Conservation (phyloP, 2,797 vertebrate species). For the Limosa lapponica region DNA sequence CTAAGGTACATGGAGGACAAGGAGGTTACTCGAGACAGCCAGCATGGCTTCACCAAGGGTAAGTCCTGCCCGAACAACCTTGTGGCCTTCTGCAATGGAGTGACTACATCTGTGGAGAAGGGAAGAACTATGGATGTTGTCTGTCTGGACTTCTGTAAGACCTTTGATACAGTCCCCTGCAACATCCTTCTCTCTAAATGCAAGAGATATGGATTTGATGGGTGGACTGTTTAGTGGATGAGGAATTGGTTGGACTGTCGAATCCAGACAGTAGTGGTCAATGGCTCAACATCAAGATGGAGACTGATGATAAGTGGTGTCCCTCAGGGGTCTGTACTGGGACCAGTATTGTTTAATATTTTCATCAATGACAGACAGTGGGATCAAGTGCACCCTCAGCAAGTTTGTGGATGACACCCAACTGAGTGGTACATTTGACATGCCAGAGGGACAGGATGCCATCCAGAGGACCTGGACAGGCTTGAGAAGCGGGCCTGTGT, state of each 20-base stretch:
- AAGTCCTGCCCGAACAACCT: not conserved
- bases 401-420: not conserved
- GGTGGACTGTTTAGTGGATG: not conserved
- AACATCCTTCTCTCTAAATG: not conserved
- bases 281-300: not conserved
- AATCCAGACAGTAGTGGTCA: not conserved
- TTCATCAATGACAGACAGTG: not conserved
- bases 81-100: not conserved
- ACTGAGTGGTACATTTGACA: not conserved
- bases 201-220: not conserved
- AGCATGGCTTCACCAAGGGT: not conserved
- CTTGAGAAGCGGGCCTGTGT: not conserved
- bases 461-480: not conserved
- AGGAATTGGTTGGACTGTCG: not conserved
- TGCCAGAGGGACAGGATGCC: not conserved
- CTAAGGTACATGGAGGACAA: not conserved
- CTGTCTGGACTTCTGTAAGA: not conserved
- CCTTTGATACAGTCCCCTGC: not conserved
- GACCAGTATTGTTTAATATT: not conserved
- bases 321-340: not conserved
- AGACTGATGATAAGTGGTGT: not conserved
- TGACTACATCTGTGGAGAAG: not conserved
- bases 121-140: not conserved
- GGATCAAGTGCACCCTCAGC: not conserved
- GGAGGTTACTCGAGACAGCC: not conserved